Evolutionary conservation across 2,113 vertebrate genomes (phyloP), one percentile per base, ranked within the genome.

Genomic region (Microtus richardsoni): DNA sequence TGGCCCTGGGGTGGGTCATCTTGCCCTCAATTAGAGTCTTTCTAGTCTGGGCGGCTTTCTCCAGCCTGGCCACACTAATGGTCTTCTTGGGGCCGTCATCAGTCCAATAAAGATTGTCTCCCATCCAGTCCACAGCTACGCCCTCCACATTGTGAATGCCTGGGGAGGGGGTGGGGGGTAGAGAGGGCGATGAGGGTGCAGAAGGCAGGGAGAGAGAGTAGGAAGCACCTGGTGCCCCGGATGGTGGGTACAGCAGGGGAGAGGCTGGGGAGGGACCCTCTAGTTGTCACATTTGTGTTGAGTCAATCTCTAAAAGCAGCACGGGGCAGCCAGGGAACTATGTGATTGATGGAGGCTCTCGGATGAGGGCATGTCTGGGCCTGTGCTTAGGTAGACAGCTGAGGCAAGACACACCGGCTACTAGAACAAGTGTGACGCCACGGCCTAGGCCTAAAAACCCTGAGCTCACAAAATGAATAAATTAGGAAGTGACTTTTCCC

Each of bases 41-140:
- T 87, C 99, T 98, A 0, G 99, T 99, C 98, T 99, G 99, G 19
- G 99, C 99, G 0, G 99, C 99, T 93, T 99, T 99, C 94, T 99
- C 99, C 98, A 99, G 98, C 94, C 99, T 99, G 78, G 99, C 99
- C 92, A 99, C 99, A 0, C 99, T 99, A 98, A 99, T 99, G 87
- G 99, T 99, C 98, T 99, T 99, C 90, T 99, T 99, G 83, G 99
- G 99, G 13, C 99, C 99, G 0, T 99, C 99, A 5, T 99, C 99
- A 0, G 99, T 99, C 99, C 99, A 99, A 97, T 99, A 99, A 52
- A 99, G 98, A 97, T 99, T 99, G 97, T 99, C 99, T 44, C 99
- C 99, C 99, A 99, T 99, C 99, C 99, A 99, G 98, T 99, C 99
- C 91, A 99, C 99, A 0, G 99, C 99, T 0, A 99, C 99, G 10